Conservation (phyloP, 2,797 vertebrate species). For the Gorsachius magnificus region DNA sequence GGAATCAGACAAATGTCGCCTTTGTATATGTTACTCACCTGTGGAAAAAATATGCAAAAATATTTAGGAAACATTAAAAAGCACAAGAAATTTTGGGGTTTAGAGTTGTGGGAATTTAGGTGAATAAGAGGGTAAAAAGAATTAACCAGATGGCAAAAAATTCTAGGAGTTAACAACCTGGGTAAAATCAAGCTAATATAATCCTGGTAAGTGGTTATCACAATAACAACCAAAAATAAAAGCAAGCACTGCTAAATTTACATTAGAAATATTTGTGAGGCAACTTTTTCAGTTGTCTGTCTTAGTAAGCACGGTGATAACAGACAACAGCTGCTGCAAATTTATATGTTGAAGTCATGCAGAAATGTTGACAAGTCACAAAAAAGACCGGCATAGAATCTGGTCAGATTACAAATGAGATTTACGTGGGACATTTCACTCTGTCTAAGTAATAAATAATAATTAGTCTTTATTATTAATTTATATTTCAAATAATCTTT, state of each 20-base stretch:
- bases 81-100: background rate
- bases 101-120: background rate
- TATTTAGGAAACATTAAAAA: background rate
- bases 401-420: background rate
- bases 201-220: background rate
- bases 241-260: background rate
- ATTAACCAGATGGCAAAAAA: background rate
- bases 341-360: background rate
- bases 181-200: background rate
- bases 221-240: background rate
- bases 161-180: background rate
- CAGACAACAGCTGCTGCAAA: slow-evolving; percentile 30
- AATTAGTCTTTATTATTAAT: background rate
- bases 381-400: background rate
- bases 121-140: background rate
- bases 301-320: background rate
- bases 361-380: slow-evolving; percentile 24
- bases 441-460: background rate
- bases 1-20: background rate
- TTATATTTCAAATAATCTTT: background rate
- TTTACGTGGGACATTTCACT: background rate
- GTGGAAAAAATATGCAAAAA: background rate
- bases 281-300: background rate
- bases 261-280: slow-evolving; percentile 2
- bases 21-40: background rate